Conservation (phyloP, 2,797 vertebrate genomes). For the Phalanger gymnotis region DNA sequence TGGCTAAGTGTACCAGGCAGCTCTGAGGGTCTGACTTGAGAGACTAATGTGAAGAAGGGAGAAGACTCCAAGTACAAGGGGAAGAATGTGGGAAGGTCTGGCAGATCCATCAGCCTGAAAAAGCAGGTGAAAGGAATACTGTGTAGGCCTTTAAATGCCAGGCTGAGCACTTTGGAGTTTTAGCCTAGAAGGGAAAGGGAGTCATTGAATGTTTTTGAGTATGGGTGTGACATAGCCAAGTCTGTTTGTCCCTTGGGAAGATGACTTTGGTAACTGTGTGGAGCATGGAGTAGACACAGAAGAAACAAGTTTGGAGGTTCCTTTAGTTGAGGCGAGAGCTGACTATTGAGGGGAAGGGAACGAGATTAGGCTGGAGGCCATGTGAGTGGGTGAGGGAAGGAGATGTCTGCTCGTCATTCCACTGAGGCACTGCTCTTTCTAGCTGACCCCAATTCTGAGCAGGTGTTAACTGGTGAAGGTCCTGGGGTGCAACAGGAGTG, state of each 20-base stretch:
- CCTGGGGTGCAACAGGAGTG: not conserved
- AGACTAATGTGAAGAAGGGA: not conserved
- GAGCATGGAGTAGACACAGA: not conserved
- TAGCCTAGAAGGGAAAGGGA: not conserved
- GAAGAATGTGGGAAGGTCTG: not conserved
- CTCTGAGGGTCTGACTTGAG: not conserved
- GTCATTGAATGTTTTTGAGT: not conserved
- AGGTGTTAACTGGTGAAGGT: not conserved
- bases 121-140: not conserved
- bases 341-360: not conserved
- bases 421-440: not conserved
- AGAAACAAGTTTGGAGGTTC: not conserved
- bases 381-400: too few relatives aligned
- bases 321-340: not conserved
- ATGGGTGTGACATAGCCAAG: not conserved
- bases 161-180: not conserved
- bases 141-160: not conserved
- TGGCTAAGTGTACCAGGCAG: too few relatives aligned
- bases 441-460: not conserved
- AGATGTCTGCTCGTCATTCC: too few relatives aligned
- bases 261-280: not conserved
- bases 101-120: too few relatives aligned
- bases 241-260: not conserved
- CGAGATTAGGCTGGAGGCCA: not conserved
- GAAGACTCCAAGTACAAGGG: not conserved